A percentile compares a stretch with the other conserved stretches of the same genome.
Conservation (phyloP, 2,888 invertebrate genomes). For the Quadriops clusia region DNA sequence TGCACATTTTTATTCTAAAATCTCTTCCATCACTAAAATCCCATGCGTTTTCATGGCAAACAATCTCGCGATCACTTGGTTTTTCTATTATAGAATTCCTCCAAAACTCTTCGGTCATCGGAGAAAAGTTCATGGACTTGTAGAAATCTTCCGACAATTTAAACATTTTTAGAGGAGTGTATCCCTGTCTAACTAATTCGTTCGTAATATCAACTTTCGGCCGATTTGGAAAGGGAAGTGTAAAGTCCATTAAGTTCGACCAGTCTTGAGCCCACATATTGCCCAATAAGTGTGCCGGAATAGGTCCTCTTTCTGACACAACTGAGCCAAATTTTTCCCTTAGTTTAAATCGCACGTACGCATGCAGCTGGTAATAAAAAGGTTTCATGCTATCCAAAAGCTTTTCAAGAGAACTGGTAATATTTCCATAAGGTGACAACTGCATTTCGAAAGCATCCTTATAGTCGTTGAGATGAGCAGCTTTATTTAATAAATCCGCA, state of each 20-base stretch:
- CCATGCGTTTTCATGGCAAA: slow-evolving; percentile 85
- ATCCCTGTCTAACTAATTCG: slow-evolving; percentile 60
- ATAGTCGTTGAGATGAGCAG: slow-evolving; percentile 59
- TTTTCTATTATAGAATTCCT: slow-evolving; percentile 73
- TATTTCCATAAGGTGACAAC: slow-evolving; percentile 61
- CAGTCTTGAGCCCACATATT: slow-evolving; percentile 82
- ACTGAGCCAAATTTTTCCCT: slow-evolving; percentile 60
- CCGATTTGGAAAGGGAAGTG: slow-evolving; percentile 62
- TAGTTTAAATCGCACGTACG: slow-evolving; percentile 64
- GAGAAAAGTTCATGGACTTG: slow-evolving; percentile 65
- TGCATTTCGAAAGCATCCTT: slow-evolving; percentile 58
- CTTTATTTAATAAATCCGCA: slow-evolving; percentile 55
- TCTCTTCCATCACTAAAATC: slow-evolving; percentile 74
- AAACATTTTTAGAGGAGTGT: slow-evolving; percentile 68
- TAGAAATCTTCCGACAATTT: slow-evolving; percentile 78
- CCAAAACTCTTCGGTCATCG: slow-evolving; percentile 77
- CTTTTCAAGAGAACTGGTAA: slow-evolving; percentile 54
- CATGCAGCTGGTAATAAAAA: slow-evolving; percentile 71
- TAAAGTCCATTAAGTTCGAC: slow-evolving; percentile 53
- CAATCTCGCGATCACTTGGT: slow-evolving; percentile 56
- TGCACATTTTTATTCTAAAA: slow-evolving; percentile 63
- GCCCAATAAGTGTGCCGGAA: slow-evolving; percentile 68
- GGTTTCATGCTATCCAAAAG: slow-evolving; percentile 68
- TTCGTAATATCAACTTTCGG: slow-evolving; percentile 58
- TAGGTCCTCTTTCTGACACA: slow-evolving; percentile 54